A percentile compares a stretch with the other conserved stretches of the same genome.
Evolutionary conservation across 2,888 invertebrate species (phyloP).

Genomic region (Pyrochroa serraticornis): DNA sequence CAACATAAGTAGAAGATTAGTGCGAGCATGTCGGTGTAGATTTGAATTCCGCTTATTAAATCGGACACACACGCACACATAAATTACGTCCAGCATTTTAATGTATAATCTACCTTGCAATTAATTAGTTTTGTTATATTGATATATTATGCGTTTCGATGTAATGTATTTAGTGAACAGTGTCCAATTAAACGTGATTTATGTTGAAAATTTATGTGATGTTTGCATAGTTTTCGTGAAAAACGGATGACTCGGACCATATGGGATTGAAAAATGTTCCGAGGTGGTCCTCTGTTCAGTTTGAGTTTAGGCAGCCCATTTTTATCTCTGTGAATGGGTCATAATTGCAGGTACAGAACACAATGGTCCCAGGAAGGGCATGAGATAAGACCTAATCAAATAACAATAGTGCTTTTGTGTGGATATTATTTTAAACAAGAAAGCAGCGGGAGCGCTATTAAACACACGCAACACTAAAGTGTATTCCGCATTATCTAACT

Average conservation of each 20-base stretch:
- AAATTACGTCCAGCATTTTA: not conserved
- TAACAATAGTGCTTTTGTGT: constrained; percentile 24
- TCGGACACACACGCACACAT: constrained; percentile 2
- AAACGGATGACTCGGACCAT: no score
- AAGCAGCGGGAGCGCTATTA: constrained; percentile 17
- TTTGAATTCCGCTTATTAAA: constrained; percentile 7
- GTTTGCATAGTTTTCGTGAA: constrained; percentile 15
- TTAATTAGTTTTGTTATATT: constrained; percentile 26
- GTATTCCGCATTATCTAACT: not conserved
- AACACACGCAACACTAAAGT: constrained; percentile 3
- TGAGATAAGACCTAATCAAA: constrained; percentile 26
- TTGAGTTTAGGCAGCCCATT: not conserved
- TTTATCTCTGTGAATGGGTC: constrained; percentile 23
- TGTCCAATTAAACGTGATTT: constrained; percentile 29
- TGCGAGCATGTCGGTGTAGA: not conserved
- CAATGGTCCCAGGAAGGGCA: constrained; percentile 11
- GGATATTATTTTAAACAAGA: constrained; percentile 10
- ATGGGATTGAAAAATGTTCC: no score
- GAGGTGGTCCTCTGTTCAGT: no score
- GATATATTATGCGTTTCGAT: constrained; percentile 21
- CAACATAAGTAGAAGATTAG: constrained; percentile 1
- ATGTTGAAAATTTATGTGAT: constrained; percentile 23
- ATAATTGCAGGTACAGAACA: constrained; percentile 20
- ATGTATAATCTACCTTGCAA: constrained; percentile 4
- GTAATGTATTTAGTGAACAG: constrained; percentile 26